Base-by-base conservation (phyloP, 2,113 vertebrate genomes). In the Tachysurus vachellii region DNA sequence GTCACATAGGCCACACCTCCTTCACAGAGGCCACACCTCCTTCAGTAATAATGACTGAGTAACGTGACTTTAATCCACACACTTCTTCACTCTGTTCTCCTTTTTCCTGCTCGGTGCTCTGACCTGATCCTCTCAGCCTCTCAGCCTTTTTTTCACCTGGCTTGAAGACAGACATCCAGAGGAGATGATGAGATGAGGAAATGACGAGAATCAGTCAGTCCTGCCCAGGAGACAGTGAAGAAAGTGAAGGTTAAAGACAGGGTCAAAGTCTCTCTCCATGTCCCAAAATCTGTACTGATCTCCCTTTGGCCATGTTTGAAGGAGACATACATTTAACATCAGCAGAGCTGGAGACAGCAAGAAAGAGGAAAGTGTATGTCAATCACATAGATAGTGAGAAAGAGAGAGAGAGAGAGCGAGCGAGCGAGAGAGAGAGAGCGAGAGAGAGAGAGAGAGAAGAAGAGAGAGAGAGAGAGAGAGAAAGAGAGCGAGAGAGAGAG, bases 271-370 rank as follows among this genome's bases (percentile, higher is more conserved):
- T n/a, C 11, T 83, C 70, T 73, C 68, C 12, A 23, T 82, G 86
- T 71, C 79, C 77, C 57, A 79, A 57, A 76, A 70, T 81, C 76
- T 66, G 66, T 89, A 89, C 83, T 73, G 86, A 87, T 88, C 80
- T 84, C 88, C 88, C 83, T 59, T 71, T 81, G 82, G 86, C 88
- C 42, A 82, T 83, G 80, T 44, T 54, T 50, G 85, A 61, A 81
- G 68, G 17, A 88, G 86, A 23, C 71, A 88, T 85, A 61, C 68
- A 89, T 89, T 87, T 85, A 85, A 87, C 86, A 89, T 89, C 73
- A 85, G 86, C 70, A 42, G 28, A 47, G 64, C 23, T 85, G 54
- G 62, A 36, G 66, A 80, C 19, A 5, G 77, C 13, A n/a, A 82
- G 83, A 81, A 42, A 50, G 76, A 28, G 56, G 50, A 70, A 44